Evolutionary conservation across 1,140 invertebrate genomes (phyloP), one percentile per base, ranked within the genome.

Genomic region (Drosophila santomea): DNA sequence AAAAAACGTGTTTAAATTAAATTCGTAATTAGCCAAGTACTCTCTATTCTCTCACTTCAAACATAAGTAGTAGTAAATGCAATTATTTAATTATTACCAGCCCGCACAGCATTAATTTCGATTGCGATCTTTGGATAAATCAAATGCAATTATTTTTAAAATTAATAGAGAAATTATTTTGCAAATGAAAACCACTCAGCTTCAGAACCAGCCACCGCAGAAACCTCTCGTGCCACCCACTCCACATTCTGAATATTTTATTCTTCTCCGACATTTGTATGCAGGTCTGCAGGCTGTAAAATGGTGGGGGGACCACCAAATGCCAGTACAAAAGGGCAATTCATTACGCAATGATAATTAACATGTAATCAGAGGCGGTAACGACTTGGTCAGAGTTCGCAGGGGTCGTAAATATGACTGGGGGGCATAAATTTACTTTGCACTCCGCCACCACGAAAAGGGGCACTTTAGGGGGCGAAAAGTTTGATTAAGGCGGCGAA

Each of bases 291-390:
- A 12, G 47, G 67, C 12, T 71, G 43, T 57, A 57, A 57, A 69
- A 39, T 57, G 25, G 17, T 12, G 51, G 15, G 17, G 50, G 41
- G 5, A 41, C 10, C 20, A n/a, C 15, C 52, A 44, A 25, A 43
- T 66, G 59, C 15, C 50, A 50, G 56, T 64, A 50, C 74, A 78
- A 79, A 82, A 88, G 72, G 83, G 17, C 79, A 79, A 82, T 82
- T 86, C 79, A 83, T 82, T 88, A 82, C 63, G 63, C 59, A 64
- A 86, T 78, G 67, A 85, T 83, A 86, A 86, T 86, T 86, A 86
- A 89, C 83, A 89, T 86, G 83, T 89, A 86, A 89, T 86, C 83
- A 83, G 63, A 73, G 83, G 63, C 60, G 66, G 79, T 88, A 82
- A 88, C 74, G 81, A 80, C 71, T 79, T 71, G 56, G 66, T 50